Evolutionary conservation across 2,113 vertebrate genomes (phyloP).

Genomic region (Mirza zaza): DNA sequence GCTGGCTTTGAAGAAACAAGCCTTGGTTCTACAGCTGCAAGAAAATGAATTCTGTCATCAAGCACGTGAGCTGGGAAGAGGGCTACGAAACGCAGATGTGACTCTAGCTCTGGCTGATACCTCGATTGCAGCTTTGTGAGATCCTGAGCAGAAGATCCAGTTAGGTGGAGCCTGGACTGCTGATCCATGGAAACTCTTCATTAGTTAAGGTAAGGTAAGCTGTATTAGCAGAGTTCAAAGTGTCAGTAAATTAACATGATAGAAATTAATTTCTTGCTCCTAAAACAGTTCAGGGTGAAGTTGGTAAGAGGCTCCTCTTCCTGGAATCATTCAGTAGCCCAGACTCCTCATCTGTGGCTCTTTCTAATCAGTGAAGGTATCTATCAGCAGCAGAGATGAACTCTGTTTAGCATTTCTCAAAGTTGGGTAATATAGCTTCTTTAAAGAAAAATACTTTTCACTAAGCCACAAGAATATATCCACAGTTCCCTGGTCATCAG

Average conservation of each 20-base stretch:
- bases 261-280: slow-evolving; percentile 15
- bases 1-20: neutral
- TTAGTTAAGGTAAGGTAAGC: neutral
- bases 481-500: neutral
- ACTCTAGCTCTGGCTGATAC: too few relatives aligned
- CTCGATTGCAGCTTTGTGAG: neutral
- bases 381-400: neutral
- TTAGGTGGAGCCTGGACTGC: neutral
- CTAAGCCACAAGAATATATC: neutral
- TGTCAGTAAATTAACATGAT: neutral
- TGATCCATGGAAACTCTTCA: neutral
- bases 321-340: neutral
- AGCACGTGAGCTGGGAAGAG: neutral
- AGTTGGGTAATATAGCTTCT: neutral
- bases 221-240: neutral
- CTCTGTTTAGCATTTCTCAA: neutral
- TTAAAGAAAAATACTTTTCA: neutral
- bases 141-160: neutral
- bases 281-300: neutral
- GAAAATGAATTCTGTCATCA: neutral
- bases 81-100: neutral
- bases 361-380: neutral
- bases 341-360: neutral
- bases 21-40: neutral
- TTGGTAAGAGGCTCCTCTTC: neutral